A percentile compares a stretch with the other conserved stretches of the same genome.
Conservation (phyloP, 1,140 invertebrate genomes). For the Penaeus vannamei region DNA sequence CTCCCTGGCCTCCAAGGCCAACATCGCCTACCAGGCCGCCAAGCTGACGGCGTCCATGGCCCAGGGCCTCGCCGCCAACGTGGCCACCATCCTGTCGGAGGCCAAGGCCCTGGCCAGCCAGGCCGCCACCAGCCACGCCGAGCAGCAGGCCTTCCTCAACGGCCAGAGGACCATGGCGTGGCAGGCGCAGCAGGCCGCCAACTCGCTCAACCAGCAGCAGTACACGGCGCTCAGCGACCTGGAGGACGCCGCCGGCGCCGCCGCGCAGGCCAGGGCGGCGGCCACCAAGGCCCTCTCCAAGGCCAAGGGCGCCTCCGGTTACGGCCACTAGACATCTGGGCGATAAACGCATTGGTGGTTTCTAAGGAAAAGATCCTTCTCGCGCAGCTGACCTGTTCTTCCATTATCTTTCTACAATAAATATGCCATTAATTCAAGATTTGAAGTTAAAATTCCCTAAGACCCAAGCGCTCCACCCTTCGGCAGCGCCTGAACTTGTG, state of each 20-base stretch:
- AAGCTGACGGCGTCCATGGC: slow-evolving; percentile 8
- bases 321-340: background rate
- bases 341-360: background rate
- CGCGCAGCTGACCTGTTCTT: too few relatives aligned
- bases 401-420: too few relatives aligned
- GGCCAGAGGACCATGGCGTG: slow-evolving; percentile 7
- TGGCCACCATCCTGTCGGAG: background rate
- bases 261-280: background rate
- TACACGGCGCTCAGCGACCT: background rate
- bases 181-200: slow-evolving; percentile 8
- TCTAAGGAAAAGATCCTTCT: background rate
- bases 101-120: slow-evolving; percentile 11
- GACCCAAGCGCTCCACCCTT: too few relatives aligned
- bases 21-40: slow-evolving; percentile 2
- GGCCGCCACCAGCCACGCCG: slow-evolving; percentile 5
- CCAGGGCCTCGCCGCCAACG: background rate
- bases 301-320: slow-evolving; percentile 5
- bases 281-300: slow-evolving; percentile 6
- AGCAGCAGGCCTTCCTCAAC: background rate
- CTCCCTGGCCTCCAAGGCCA: slow-evolving; percentile 6
- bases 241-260: background rate
- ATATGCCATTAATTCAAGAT: too few relatives aligned
- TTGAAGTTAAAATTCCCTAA: too few relatives aligned
- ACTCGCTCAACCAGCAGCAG: slow-evolving; percentile 24
- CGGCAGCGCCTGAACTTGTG: too few relatives aligned